phyloP scores from a whole-genome alignment of 2,113 vertebrate genomes.

The Micronycteris hirsuta region DNA sequence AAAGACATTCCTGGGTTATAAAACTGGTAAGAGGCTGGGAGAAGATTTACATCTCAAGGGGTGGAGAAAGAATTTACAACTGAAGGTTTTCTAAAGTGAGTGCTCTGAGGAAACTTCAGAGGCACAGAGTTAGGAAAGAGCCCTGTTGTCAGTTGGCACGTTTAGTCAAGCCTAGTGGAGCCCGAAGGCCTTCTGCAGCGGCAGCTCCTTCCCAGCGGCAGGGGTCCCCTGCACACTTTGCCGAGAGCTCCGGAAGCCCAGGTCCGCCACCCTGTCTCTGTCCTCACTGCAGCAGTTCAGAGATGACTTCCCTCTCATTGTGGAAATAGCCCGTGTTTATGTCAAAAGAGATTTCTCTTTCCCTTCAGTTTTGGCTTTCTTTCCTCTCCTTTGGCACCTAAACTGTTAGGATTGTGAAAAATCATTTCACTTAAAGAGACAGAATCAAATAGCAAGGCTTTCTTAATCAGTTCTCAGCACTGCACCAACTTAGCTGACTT shows the following conservation, averaged over 20 bases:
- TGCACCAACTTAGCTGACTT: slow-evolving; percentile 38
- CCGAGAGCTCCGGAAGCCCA: not conserved
- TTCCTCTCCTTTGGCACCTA: slow-evolving; percentile 8
- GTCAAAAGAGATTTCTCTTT: not conserved
- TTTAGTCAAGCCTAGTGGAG: not conserved
- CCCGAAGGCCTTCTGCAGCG: too few relatives aligned
- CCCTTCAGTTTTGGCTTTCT: not conserved
- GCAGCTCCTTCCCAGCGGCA: not conserved
- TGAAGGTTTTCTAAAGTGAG: not conserved
- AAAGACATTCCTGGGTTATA: not conserved
- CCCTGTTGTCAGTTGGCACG: not conserved
- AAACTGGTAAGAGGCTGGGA: not conserved
- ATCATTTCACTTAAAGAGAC: slow-evolving; percentile 9
- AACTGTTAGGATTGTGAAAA: slow-evolving; percentile 40
- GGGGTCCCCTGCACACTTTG: not conserved
- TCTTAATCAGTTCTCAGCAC: slow-evolving; percentile 7
- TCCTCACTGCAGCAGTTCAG: not conserved
- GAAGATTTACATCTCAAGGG: not conserved
- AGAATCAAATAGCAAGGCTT: not conserved
- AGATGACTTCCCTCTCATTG: not conserved
- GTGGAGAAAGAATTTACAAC: not conserved
- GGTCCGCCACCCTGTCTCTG: not conserved
- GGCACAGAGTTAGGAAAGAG: not conserved
- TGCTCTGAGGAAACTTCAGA: not conserved
- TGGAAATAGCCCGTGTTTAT: not conserved